Conservation (phyloP, 2,113 vertebrate species). For the Tylochromis polylepis region DNA sequence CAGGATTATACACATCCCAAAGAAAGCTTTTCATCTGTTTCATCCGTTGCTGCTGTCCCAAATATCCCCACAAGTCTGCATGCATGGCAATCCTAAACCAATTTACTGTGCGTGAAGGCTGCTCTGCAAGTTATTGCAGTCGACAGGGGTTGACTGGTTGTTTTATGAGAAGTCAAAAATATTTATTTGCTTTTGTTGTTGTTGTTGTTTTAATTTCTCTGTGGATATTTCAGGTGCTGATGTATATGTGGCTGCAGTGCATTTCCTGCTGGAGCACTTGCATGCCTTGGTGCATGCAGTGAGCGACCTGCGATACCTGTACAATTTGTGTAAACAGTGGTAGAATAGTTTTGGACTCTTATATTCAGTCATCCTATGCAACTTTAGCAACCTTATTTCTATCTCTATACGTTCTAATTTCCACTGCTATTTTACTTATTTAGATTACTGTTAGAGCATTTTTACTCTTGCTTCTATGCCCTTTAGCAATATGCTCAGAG, state of each 20-base stretch:
- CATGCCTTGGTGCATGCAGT: neutral
- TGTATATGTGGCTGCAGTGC: neutral
- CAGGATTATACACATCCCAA: slow-evolving; percentile 45
- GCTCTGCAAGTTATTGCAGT: slow-evolving; percentile 12
- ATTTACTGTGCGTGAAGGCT: slow-evolving; percentile 2
- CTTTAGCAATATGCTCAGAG: neutral
- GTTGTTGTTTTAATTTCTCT: neutral
- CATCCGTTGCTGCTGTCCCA: slow-evolving; percentile 41
- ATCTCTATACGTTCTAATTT: neutral
- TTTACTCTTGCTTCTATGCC: neutral
- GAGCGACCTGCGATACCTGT: neutral
- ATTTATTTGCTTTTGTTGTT: neutral
- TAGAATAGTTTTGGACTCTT: neutral
- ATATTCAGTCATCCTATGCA: neutral
- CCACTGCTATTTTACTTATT: neutral
- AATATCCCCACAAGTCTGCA: slow-evolving; percentile 1
- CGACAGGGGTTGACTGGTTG: neutral
- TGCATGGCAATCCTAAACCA: slow-evolving; percentile 12
- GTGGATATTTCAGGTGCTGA: neutral
- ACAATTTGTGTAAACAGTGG: neutral
- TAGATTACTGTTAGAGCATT: neutral
- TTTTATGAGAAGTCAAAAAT: neutral
- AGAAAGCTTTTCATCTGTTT: slow-evolving; percentile 53
- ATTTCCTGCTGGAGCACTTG: neutral
- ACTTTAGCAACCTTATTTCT: neutral